Evolutionary conservation across 2,888 invertebrate genomes (phyloP).

Genomic region (Biston betularia): DNA sequence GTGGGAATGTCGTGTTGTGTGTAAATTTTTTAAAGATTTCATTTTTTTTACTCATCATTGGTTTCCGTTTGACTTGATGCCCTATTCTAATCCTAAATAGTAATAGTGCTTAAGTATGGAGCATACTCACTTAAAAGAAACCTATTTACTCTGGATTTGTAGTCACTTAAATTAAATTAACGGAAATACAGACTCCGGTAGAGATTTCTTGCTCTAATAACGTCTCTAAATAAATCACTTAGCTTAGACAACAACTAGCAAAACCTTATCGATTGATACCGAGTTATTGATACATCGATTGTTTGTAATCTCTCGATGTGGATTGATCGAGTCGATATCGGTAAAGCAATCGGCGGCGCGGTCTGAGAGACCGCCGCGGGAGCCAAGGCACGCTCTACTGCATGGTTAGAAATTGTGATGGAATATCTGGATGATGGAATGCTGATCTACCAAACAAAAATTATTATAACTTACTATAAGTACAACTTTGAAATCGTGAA

Average conservation of each 20-base stretch:
- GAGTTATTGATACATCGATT: constrained; percentile 4
- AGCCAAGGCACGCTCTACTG: neutral
- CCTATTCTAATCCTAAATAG: no score
- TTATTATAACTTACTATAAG: no score
- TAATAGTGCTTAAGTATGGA: no score
- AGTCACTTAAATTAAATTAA: no score
- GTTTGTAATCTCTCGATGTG: neutral
- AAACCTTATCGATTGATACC: neutral
- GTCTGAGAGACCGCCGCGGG: neutral
- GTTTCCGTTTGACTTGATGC: no score
- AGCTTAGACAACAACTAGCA: neutral
- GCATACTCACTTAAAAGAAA: no score
- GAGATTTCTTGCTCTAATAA: neutral
- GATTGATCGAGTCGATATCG: neutral
- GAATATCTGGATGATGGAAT: neutral
- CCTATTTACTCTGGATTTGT: no score
- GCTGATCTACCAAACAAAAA: no score
- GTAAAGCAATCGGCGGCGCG: neutral
- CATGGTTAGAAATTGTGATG: neutral
- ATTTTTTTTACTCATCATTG: no score
- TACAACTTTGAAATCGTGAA: no score
- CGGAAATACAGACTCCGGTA: no score
- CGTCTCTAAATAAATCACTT: neutral
- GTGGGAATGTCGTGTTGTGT: neutral
- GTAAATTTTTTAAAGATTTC: no score